Conservation (phyloP, 2,797 vertebrate species). For the Sciaenops ocellatus region DNA sequence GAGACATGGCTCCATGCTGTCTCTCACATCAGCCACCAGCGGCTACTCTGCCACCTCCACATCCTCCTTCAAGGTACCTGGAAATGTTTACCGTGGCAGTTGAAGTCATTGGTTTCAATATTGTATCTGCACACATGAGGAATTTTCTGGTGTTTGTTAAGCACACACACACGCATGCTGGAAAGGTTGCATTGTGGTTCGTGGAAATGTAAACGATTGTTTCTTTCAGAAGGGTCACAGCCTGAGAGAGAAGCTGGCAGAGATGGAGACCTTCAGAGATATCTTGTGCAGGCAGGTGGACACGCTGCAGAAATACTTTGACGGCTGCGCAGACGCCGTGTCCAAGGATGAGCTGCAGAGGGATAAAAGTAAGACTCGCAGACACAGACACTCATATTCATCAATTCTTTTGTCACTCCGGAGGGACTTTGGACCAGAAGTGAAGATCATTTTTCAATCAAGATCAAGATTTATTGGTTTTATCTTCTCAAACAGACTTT, state of each 20-base stretch:
- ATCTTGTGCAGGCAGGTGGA: conserved; percentile 98
- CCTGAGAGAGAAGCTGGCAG: conserved; percentile 95
- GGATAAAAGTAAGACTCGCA: conserved; percentile 90
- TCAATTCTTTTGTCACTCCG: rapidly evolving
- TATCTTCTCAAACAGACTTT: not conserved
- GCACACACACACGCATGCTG: not conserved
- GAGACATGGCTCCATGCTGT: conserved; percentile 96
- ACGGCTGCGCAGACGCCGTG: conserved; percentile 92
- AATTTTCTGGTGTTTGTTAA: not conserved
- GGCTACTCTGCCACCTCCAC: conserved; percentile 96
- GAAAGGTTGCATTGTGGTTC: too few relatives aligned
- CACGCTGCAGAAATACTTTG: conserved; percentile 96
- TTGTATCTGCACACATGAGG: conserved; percentile 7
- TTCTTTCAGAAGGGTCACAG: conserved; percentile 93
- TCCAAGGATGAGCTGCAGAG: conserved; percentile 95
- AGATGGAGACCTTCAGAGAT: conserved; percentile 99
- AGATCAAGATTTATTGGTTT: not conserved
- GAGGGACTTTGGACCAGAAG: not conserved
- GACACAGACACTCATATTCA: not conserved
- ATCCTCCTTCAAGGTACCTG: conserved; percentile 94
- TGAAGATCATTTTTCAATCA: too few relatives aligned
- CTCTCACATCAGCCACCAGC: conserved; percentile 96
- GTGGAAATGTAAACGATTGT: not conserved
- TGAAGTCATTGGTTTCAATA: not conserved
- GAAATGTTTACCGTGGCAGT: conserved; percentile 3